phyloP scores from a whole-genome alignment of 92 coral and sea anemone species.

The Porites divaricata region DNA sequence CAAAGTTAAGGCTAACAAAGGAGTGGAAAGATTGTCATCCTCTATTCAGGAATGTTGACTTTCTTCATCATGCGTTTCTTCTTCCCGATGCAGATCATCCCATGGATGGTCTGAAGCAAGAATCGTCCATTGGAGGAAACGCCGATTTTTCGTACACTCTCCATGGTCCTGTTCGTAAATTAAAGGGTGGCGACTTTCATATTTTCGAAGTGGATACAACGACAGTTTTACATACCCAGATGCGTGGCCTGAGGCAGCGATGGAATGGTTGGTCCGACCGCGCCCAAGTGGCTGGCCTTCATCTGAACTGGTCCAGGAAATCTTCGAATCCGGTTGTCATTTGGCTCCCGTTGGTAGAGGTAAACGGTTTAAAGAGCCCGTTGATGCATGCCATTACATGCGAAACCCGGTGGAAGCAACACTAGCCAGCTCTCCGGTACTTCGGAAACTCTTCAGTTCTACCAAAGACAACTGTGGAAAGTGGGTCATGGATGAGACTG shows the following conservation, averaged over 20 bases:
- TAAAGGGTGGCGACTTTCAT: slow-evolving; percentile 26
- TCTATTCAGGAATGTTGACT: slow-evolving; percentile 45
- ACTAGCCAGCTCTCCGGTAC: not conserved
- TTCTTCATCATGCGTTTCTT: slow-evolving; percentile 61
- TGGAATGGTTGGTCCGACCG: slow-evolving; percentile 84
- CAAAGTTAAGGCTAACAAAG: slow-evolving; percentile 60
- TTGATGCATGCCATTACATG: slow-evolving; percentile 42
- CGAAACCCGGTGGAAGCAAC: slow-evolving; percentile 44
- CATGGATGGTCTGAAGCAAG: not conserved
- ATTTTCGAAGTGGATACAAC: slow-evolving; percentile 59
- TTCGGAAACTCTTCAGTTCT: too few species aligned
- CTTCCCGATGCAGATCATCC: slow-evolving; percentile 36
- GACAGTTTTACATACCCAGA: slow-evolving; percentile 67
- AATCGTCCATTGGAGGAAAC: not conserved
- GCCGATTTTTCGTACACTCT: slow-evolving; percentile 23
- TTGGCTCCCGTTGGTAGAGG: slow-evolving; percentile 84
- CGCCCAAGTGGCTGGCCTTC: slow-evolving; percentile 84
- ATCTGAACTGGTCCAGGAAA: slow-evolving; percentile 73
- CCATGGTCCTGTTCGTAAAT: slow-evolving; percentile 81
- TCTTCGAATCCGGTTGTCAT: slow-evolving; percentile 77
- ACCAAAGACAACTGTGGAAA: not conserved
- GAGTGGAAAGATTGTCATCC: slow-evolving; percentile 78
- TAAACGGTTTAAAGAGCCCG: slow-evolving; percentile 63
- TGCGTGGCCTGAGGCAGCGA: slow-evolving; percentile 86
- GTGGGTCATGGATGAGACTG: slow-evolving; percentile 68